Evolutionary conservation across 2,888 invertebrate genomes (phyloP).

Genomic region (Resseliella maxima): DNA sequence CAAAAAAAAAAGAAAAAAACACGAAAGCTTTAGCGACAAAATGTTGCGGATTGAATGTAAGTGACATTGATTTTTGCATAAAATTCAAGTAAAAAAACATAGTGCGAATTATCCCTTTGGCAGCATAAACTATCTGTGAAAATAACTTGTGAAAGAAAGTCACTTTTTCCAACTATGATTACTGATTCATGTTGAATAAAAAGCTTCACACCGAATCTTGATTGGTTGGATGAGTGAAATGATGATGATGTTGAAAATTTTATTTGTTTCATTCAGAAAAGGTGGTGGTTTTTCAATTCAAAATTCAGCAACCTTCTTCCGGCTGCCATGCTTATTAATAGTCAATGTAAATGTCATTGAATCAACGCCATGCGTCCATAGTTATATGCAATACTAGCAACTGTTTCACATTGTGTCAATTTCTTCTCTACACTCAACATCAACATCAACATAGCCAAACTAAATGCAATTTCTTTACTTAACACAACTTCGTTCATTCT

Average conservation of each 20-base stretch:
- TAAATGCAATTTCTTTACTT: conserved; percentile 28
- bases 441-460: background rate
- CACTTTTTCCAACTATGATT: background rate
- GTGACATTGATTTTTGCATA: no score
- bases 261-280: background rate
- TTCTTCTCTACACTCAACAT: background rate
- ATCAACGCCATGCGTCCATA: background rate
- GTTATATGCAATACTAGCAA: background rate
- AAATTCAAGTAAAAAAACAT: no score
- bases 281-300: background rate
- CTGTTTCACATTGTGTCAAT: conserved; percentile 9
- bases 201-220: background rate
- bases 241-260: background rate
- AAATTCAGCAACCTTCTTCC: background rate
- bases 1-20: no score
- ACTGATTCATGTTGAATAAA: background rate
- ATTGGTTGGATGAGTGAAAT: background rate
- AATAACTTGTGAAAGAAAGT: background rate
- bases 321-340: background rate
- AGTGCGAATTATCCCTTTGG: no score
- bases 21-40: no score
- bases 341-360: background rate
- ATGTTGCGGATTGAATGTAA: no score
- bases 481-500: conserved; percentile 3
- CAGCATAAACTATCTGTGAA: no score